A percentile compares a stretch with the other conserved stretches of the same genome.
Conservation (phyloP, 2,888 invertebrate genomes). For the Archaeoteleia sp. region DNA sequence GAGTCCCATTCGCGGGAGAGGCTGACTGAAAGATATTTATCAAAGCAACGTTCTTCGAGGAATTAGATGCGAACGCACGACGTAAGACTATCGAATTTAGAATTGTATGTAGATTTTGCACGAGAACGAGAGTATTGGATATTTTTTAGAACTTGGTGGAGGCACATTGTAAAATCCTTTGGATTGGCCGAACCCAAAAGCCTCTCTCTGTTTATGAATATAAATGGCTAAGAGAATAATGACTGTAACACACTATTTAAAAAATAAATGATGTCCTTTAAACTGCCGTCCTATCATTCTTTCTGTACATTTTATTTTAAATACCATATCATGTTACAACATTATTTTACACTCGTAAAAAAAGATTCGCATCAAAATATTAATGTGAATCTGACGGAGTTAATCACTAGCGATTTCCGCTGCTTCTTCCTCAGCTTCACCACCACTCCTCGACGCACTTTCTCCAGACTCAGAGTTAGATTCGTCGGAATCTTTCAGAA, state of each 20-base stretch:
- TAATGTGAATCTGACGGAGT: no score
- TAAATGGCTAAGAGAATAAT: slow-evolving; percentile 40
- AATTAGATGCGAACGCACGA: slow-evolving; percentile 24
- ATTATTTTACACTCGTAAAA: no score
- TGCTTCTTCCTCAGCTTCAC: slow-evolving; percentile 69
- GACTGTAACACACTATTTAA: slow-evolving; percentile 46
- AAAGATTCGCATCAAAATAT: no score
- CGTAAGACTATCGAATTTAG: slow-evolving; percentile 37
- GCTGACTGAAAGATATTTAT: neutral
- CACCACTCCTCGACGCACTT: slow-evolving; percentile 73
- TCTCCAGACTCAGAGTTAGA: slow-evolving; percentile 70
- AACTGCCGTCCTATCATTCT: neutral
- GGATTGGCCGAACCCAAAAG: slow-evolving; percentile 10
- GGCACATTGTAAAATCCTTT: slow-evolving; percentile 15
- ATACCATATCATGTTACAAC: no score
- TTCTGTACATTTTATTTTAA: no score
- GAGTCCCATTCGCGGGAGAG: neutral
- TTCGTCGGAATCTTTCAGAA: slow-evolving; percentile 86
- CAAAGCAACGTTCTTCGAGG: slow-evolving; percentile 21
- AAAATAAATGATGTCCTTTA: slow-evolving; percentile 17
- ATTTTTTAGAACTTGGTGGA: slow-evolving; percentile 25
- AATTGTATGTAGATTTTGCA: slow-evolving; percentile 44
- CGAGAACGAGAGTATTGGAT: slow-evolving; percentile 32
- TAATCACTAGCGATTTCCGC: slow-evolving; percentile 65
- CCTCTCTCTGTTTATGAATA: slow-evolving; percentile 16